These are phyloP conservation scores for Gonioctena quinquepunctata DNA, from an alignment of 1,140 invertebrate species.

Conservation along the genomic window DNA sequence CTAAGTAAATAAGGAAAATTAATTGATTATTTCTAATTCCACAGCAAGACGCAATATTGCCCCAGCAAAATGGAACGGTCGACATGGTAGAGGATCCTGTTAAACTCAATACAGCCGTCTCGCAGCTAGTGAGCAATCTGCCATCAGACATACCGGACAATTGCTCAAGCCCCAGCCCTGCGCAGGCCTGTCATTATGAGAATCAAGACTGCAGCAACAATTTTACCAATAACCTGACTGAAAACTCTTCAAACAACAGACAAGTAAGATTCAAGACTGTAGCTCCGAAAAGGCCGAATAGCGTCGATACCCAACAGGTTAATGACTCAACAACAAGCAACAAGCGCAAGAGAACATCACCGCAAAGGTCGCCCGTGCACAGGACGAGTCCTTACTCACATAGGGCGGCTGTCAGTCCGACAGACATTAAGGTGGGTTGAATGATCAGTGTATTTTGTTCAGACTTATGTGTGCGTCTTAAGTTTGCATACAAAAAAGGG, in stretches of 20 bases:
- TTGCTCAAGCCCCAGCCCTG: not conserved
- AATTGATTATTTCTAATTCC: no score
- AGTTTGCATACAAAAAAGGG: no score
- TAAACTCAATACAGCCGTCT: conserved; percentile 68
- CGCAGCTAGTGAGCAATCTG: conserved; percentile 69
- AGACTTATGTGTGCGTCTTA: not conserved
- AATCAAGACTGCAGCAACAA: conserved; percentile 14
- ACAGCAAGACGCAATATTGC: no score
- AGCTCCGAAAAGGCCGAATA: not conserved
- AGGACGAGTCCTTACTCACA: conserved; percentile 12
- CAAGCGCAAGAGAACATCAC: conserved; percentile 25
- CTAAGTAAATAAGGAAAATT: no score
- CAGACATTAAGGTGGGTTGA: not conserved
- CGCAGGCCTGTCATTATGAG: not conserved
- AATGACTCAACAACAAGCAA: not conserved
- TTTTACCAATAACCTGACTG: not conserved
- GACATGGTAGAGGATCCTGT: conserved; percentile 66
- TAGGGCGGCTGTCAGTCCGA: not conserved
- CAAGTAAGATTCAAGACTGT: conserved; percentile 1
- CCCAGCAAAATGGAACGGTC: not conserved
- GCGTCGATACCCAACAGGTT: not conserved
- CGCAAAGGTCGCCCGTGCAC: conserved; percentile 15
- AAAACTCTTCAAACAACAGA: not conserved
- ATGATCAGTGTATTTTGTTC: not conserved
- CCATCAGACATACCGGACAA: conserved; percentile 41